Evolutionary conservation across 2,888 invertebrate species (phyloP), one percentile per base, ranked within the genome.

Genomic region (Acrocera orbiculus): DNA sequence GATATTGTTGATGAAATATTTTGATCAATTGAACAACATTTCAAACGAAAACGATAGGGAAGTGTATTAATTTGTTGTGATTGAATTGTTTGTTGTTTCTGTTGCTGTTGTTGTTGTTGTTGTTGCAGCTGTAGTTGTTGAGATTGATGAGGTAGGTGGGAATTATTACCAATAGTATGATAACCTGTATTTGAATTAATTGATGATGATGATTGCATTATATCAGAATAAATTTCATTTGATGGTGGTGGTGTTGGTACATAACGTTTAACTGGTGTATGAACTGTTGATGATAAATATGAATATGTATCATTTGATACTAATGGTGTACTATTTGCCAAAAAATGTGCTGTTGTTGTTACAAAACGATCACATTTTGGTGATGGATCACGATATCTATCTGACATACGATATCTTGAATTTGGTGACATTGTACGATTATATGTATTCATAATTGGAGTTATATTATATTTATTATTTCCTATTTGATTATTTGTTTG

Each of bases 241-340:
- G 52, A 43, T 25, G 58, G 51, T 4, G 60, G 58, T 14, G 60
- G 60, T 5, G 58, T 59, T 4, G 61, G 61, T 11, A 61, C 52
- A 37, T 61, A 61, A 0, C 61, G 54, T 32, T 61, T 61, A 1
- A 61, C 56, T 3, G 61, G 61, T 5, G 61, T 61, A 37, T 61
- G 60, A 5, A 56, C 58, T 10, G 56, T 50, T n/a, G 60, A 55
- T 1, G 58, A 50, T 29, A 61, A 42, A 41, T 58, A 61, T 14
- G 52, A 47, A 19, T 54, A 54, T 0, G 48, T 49, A 38, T 58
- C 57, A 28, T 47, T 54, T 10, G 57, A 50, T 23, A 50, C 47
- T 20, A 55, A 36, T 2, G 56, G 50, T 15, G 51, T 46, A 20
- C 46, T 48, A 27, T 48, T 50, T 4, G 50, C 46, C 15, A 51